Base-by-base conservation (phyloP, 2,113 vertebrate species). In the Psephotus haematonotus region DNA sequence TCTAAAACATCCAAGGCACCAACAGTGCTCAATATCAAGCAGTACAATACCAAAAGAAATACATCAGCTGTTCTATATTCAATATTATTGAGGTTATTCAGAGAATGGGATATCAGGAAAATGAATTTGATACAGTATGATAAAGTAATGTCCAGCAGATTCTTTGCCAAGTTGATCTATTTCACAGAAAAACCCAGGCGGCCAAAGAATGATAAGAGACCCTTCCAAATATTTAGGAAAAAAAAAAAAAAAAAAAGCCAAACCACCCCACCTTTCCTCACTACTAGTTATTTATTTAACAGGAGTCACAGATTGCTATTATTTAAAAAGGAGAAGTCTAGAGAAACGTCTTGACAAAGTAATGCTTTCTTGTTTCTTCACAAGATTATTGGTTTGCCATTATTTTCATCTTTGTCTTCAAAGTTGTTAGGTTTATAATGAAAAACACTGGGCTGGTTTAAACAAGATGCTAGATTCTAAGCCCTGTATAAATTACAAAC, bases 211-310 rank as follows among this genome's bases (percentile, higher is more conserved):
- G 49, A 1, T 44, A 82, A 47, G 9, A 4, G 4, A 60, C 2
- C 3, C 35, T 29, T 52, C 4, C 14, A 44, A 78, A 83, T 9
- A 35, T 7, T 3, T 29, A 29, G 28, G 16, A 15, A 65, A 64
- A 62, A 27, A 22, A 55, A 3, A 0, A 46, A 20, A 20, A 39
- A 29, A 18, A 55, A 37, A 37, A 2, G 0, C 9, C 3, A 77
- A 57, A 6, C 0, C 1, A 0, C 4, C 1, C 3, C 1, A 2
- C 7, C 10, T 10, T 59, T 71, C 43, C n/a, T 63, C 31, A 35
- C 1, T 49, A 31, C 1, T 31, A 55, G 23, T 41, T 83, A 63
- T 33, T 75, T 75, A 33, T 63, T 71, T 83, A 74, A 24, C 11
- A 50, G 17, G 9, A 50, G 19, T 63, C 39, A 83, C 4, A 82